Evolutionary conservation across 1,140 invertebrate genomes (phyloP).

Genomic region (Anthonomus grandis): DNA sequence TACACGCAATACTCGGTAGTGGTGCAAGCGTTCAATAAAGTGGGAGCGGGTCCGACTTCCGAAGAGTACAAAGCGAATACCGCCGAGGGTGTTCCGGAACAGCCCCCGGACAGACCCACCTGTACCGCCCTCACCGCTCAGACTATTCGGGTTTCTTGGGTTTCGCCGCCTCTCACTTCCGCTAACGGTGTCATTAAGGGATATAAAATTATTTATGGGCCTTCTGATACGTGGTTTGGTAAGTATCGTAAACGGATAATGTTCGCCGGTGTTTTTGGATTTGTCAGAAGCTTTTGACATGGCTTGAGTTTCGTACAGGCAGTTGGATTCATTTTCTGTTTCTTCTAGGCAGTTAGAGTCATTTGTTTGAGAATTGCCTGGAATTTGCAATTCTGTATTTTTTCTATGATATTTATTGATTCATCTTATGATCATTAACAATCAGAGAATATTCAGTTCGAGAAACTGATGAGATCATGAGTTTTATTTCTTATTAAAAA

Average conservation of each 20-base stretch:
- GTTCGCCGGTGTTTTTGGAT: too few species aligned
- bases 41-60: conserved; percentile 87
- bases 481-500: too few species aligned
- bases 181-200: conserved; percentile 94
- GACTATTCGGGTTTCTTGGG: conserved; percentile 91
- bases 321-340: conserved; percentile 11
- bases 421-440: too few species aligned
- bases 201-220: conserved; percentile 94
- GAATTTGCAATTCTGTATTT: too few species aligned
- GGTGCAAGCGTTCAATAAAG: conserved; percentile 92
- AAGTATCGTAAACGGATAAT: conserved; percentile 49
- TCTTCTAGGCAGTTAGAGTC: too few species aligned
- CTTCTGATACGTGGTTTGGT: conserved; percentile 88
- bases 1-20: conserved; percentile 94
- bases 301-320: too few species aligned
- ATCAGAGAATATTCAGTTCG: too few species aligned
- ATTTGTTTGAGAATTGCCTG: too few species aligned
- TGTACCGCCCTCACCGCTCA: conserved; percentile 90
- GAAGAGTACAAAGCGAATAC: conserved; percentile 87
- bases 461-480: too few species aligned
- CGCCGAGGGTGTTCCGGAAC: conserved; percentile 88
- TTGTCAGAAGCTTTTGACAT: too few species aligned
- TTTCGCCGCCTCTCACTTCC: conserved; percentile 81
- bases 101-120: conserved; percentile 86
- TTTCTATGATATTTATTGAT: too few species aligned